phyloP scores from a whole-genome alignment of 2,113 vertebrate species.

The Pangasianodon gigas region DNA sequence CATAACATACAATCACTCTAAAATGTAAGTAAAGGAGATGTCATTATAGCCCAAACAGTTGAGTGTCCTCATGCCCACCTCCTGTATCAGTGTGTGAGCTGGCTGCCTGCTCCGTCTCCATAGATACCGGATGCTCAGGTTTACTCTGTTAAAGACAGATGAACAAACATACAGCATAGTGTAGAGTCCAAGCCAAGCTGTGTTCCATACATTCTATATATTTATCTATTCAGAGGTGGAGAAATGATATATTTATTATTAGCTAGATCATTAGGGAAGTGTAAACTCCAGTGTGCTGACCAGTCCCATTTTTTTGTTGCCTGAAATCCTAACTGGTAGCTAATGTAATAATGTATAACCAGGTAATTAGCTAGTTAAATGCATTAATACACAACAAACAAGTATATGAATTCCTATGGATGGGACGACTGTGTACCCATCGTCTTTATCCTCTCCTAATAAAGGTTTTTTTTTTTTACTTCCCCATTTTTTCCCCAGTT shows the following conservation, averaged over 20 bases:
- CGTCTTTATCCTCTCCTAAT: background rate
- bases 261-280: background rate
- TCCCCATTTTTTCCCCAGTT: background rate
- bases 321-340: background rate
- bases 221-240: conserved; percentile 1
- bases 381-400: background rate
- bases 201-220: background rate
- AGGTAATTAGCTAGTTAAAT: background rate
- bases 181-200: background rate
- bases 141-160: conserved; percentile 40
- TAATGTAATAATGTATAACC: background rate
- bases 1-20: conserved; percentile 55
- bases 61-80: conserved; percentile 92
- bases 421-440: no score
- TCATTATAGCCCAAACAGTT: conserved; percentile 80
- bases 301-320: background rate
- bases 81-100: conserved; percentile 75
- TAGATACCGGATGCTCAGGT: conserved; percentile 68
- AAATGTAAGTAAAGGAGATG: conserved; percentile 71
- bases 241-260: background rate
- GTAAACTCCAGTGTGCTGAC: background rate
- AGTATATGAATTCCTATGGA: background rate
- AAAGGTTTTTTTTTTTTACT: background rate
- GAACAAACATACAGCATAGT: conserved; percentile 19
- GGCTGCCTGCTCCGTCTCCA: conserved; percentile 72